A percentile compares a stretch with the other conserved stretches of the same genome.
phyloP scores from a whole-genome alignment of 2,113 vertebrate species.

The Cacatua alba region DNA sequence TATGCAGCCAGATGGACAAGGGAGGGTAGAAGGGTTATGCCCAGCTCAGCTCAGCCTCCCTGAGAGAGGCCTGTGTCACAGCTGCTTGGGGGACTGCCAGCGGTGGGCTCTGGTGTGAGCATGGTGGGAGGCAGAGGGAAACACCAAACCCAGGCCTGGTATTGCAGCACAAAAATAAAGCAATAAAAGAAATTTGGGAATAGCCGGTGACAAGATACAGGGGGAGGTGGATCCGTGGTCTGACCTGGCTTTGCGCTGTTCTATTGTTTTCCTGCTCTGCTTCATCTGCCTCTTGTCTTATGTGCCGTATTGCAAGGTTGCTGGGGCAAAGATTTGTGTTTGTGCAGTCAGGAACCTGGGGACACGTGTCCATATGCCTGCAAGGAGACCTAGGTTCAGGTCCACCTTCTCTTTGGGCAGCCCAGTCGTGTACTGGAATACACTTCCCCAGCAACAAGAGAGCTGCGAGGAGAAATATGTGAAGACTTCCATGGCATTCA shows the following conservation, averaged over 20 bases:
- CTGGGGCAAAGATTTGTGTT: not conserved
- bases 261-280: not conserved
- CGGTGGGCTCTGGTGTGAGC: not conserved
- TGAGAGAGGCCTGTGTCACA: not conserved
- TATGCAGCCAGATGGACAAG: constrained; percentile 45
- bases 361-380: not conserved
- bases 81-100: constrained; percentile 53
- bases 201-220: not conserved
- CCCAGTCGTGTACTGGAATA: not conserved
- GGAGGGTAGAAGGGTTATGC: constrained; percentile 15
- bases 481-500: not conserved
- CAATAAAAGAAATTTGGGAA: not conserved
- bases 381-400: not conserved
- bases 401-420: not conserved
- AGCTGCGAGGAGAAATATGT: not conserved
- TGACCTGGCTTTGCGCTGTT: not conserved
- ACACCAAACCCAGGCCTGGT: not conserved
- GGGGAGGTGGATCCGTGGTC: not conserved
- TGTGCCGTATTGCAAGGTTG: not conserved
- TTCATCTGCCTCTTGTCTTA: not conserved
- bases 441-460: not conserved
- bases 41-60: not conserved
- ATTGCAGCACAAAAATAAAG: not conserved
- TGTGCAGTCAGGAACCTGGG: not conserved
- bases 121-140: not conserved